A percentile compares a stretch with the other conserved stretches of the same genome.
phyloP scores from a whole-genome alignment of 2,113 vertebrate species.

The Pelobates fuscus region DNA sequence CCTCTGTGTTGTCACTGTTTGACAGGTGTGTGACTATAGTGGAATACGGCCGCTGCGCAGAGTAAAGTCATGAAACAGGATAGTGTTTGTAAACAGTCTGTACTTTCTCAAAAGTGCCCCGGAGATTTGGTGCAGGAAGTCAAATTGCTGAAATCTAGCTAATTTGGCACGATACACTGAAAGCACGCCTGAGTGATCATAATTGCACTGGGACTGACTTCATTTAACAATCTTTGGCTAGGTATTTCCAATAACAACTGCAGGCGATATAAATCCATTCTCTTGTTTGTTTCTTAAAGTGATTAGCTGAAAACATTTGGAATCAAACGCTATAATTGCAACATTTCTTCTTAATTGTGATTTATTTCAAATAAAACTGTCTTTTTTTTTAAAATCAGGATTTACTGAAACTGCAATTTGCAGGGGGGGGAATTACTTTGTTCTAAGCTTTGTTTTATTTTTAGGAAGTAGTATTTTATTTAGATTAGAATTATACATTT shows the following conservation, averaged over 20 bases:
- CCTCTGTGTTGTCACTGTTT: constrained; percentile 59
- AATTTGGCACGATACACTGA: constrained; percentile 78
- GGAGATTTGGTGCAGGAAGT: constrained; percentile 79
- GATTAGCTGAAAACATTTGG: constrained; percentile 74
- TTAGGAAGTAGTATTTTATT: no score
- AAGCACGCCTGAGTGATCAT: constrained; percentile 79
- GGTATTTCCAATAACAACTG: constrained; percentile 79
- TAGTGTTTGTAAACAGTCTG: constrained; percentile 89
- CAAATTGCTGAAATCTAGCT: constrained; percentile 83
- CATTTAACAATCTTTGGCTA: constrained; percentile 73
- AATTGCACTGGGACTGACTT: constrained; percentile 77
- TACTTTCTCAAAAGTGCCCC: constrained; percentile 80
- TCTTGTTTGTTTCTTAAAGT: constrained; percentile 73
- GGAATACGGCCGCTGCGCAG: constrained; percentile 47
- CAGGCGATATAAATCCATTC: constrained; percentile 71
- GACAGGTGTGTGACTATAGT: constrained; percentile 69
- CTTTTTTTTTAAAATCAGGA: constrained; percentile 54
- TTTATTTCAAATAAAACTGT: constrained; percentile 65
- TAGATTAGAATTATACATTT: no score
- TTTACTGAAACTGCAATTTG: constrained; percentile 56
- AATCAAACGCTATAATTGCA: constrained; percentile 74
- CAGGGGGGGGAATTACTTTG: no score
- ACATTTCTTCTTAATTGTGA: constrained; percentile 68
- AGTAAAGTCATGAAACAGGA: constrained; percentile 67
- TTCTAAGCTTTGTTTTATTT: no score